Conservation (phyloP, 2,888 invertebrate genomes). For the Beris morrisii region DNA sequence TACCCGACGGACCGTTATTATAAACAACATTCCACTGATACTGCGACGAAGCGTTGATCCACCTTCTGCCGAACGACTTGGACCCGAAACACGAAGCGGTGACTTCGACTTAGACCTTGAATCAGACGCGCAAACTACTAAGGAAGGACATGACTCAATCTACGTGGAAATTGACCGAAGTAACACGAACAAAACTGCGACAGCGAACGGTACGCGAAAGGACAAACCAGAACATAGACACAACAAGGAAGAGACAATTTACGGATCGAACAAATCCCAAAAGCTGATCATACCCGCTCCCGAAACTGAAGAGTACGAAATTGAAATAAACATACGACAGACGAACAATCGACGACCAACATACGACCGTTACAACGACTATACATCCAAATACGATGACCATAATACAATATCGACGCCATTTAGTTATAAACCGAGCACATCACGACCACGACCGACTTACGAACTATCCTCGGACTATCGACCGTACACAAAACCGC, state of each 20-base stretch:
- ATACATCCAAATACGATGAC: slow-evolving; percentile 22
- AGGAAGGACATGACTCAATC: slow-evolving; percentile 39
- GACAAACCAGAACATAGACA: slow-evolving; percentile 46
- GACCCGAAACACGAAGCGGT: slow-evolving; percentile 14
- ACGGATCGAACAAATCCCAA: slow-evolving; percentile 43
- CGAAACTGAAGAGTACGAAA: slow-evolving; percentile 51
- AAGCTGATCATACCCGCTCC: slow-evolving; percentile 50
- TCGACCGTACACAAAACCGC: slow-evolving; percentile 48
- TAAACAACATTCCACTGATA: slow-evolving; percentile 52
- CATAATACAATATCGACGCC: slow-evolving; percentile 39
- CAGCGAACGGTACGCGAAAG: slow-evolving; percentile 32
- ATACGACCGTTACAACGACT: slow-evolving; percentile 20
- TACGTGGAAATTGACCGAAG: slow-evolving; percentile 36
- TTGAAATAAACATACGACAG: slow-evolving; percentile 55
- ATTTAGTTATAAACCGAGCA: slow-evolving; percentile 35
- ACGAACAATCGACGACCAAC: slow-evolving; percentile 45
- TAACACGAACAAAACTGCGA: slow-evolving; percentile 15
- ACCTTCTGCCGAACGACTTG: slow-evolving; percentile 6
- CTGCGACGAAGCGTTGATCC: slow-evolving; percentile 44
- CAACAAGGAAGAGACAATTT: slow-evolving; percentile 42
- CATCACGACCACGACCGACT: slow-evolving; percentile 12
- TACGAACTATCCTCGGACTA: slow-evolving; percentile 30
- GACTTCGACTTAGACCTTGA: slow-evolving; percentile 33
- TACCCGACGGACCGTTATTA: slow-evolving; percentile 48
- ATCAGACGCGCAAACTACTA: slow-evolving; percentile 24